phyloP scores from a whole-genome alignment of 2,888 invertebrate genomes.

The Polia nebulosa region DNA sequence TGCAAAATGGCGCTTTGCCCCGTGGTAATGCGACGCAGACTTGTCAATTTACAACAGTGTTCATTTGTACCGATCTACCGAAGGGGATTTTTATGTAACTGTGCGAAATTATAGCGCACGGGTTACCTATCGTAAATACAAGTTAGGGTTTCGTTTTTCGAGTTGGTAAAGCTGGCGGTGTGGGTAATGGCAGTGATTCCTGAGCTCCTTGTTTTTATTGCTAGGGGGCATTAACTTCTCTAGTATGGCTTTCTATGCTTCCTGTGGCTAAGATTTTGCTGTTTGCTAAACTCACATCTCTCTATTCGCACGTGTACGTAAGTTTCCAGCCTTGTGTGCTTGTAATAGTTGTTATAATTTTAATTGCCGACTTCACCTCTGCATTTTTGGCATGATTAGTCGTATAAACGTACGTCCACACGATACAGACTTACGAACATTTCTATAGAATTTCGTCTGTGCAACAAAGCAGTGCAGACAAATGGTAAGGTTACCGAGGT shows the following conservation, averaged over 20 bases:
- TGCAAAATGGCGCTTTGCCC: conserved; percentile 69
- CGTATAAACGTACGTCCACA: no score
- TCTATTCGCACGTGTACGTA: not conserved
- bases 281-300: conserved; percentile 2
- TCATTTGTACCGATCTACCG: conserved; percentile 59
- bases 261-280: conserved; percentile 12
- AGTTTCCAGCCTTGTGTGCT: no score
- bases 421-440: no score
- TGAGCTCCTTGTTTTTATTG: conserved; percentile 37
- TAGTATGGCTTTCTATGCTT: conserved; percentile 11
- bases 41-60: conserved; percentile 67
- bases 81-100: conserved; percentile 43
- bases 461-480: no score
- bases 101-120: conserved; percentile 45
- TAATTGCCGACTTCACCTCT: not conserved
- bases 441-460: no score
- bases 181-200: conserved; percentile 37
- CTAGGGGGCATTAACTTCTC: conserved; percentile 21
- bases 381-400: no score
- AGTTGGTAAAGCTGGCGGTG: conserved; percentile 27
- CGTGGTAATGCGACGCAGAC: conserved; percentile 61
- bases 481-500: no score
- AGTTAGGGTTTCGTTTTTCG: conserved; percentile 37
- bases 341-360: not conserved
- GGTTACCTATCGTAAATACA: conserved; percentile 33